phyloP scores from a whole-genome alignment of 2,888 invertebrate genomes.

The Chymomyza fuscimana region DNA sequence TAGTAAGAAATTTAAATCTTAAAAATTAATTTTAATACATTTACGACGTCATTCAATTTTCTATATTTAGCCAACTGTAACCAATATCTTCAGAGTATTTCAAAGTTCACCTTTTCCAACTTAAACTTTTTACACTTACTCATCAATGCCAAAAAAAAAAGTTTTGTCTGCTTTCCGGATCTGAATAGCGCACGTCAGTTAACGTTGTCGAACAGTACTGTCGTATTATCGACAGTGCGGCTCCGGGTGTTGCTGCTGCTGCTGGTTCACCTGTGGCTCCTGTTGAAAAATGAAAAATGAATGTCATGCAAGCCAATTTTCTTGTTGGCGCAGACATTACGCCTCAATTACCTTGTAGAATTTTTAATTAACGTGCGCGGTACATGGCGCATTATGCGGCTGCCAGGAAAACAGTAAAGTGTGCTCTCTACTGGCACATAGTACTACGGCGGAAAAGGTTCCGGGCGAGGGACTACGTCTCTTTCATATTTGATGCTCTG shows the following conservation, averaged over 20 bases:
- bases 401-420: not conserved
- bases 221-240: not conserved
- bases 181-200: too few relatives aligned
- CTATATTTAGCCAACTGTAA: too few relatives aligned
- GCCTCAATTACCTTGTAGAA: conserved; percentile 46
- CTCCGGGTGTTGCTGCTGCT: not conserved
- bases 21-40: too few relatives aligned
- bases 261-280: not conserved
- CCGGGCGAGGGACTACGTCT: not conserved
- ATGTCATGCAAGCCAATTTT: conserved; percentile 42
- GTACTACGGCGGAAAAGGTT: not conserved
- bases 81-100: too few relatives aligned
- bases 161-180: not conserved
- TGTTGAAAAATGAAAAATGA: conserved; percentile 10
- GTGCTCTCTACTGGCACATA: not conserved
- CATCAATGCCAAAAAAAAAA: not conserved
- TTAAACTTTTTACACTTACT: not conserved
- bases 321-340: conserved; percentile 40
- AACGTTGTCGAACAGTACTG: too few relatives aligned
- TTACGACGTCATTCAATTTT: too few relatives aligned
- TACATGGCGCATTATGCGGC: conserved; percentile 5
- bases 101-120: not conserved
- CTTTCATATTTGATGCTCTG: conserved; percentile 3
- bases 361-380: conserved; percentile 49
- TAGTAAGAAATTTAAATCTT: too few relatives aligned